A percentile compares a stretch with the other conserved stretches of the same genome.
These are phyloP conservation scores for Romanomermis culicivorax DNA, from an alignment of 2,888 invertebrate species.

Conservation along the genomic window DNA sequence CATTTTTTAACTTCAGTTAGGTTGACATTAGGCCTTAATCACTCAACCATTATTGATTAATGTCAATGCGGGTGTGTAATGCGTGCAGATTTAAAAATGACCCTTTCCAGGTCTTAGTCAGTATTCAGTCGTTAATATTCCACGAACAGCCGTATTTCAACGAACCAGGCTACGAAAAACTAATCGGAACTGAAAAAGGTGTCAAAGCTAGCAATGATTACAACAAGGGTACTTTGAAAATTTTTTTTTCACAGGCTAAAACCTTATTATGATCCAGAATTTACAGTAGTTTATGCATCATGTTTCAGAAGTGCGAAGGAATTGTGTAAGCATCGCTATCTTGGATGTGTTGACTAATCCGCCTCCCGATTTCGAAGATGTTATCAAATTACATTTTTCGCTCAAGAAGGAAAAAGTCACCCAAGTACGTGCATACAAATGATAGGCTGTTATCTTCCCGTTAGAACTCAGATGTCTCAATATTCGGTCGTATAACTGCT, in stretches of 20 bases:
- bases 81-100: too few species aligned
- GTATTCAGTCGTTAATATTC: constrained; percentile 71
- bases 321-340: constrained; percentile 25
- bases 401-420: constrained; percentile 23
- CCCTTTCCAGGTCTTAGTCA: constrained; percentile 54
- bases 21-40: neutral
- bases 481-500: too few species aligned
- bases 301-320: constrained; percentile 1
- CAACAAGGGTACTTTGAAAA: constrained; percentile 22
- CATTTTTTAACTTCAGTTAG: neutral
- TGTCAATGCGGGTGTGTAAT: too few species aligned
- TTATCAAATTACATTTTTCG: constrained; percentile 23
- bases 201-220: constrained; percentile 21
- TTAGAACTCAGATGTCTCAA: too few species aligned
- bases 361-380: constrained; percentile 23
- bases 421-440: too few species aligned
- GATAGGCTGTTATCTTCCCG: too few species aligned
- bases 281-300: too few species aligned
- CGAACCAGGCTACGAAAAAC: constrained; percentile 77
- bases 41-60: too few species aligned
- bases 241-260: neutral
- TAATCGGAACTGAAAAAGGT: constrained; percentile 52
- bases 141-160: constrained; percentile 84
- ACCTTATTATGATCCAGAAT: neutral
- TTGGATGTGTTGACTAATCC: constrained; percentile 23